phyloP scores from a whole-genome alignment of 2,888 invertebrate genomes.

The Chaetogeoica ovagalla region DNA sequence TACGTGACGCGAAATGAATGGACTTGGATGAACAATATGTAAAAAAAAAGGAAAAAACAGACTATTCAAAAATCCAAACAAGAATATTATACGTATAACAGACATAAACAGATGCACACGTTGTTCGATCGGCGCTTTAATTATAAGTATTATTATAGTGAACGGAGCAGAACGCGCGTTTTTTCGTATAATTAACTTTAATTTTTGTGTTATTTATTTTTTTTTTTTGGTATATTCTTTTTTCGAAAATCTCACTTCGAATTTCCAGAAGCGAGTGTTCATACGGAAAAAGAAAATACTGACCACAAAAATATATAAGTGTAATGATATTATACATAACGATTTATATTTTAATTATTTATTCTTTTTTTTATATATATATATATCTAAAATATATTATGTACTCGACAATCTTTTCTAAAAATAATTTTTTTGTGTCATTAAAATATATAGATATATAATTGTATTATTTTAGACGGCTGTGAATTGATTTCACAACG shows the following conservation, averaged over 20 bases:
- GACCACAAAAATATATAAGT: constrained; percentile 29
- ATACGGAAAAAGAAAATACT: constrained; percentile 44
- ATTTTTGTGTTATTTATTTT: constrained; percentile 11
- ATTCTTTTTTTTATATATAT: constrained; percentile 22
- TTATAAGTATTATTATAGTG: constrained; percentile 23
- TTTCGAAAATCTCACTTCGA: constrained; percentile 15
- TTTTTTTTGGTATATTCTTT: constrained; percentile 51
- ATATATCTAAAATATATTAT: constrained; percentile 4
- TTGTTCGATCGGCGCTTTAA: constrained; percentile 22
- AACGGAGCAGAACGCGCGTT: background rate
- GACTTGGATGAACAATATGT: background rate
- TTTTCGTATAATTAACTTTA: background rate
- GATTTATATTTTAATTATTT: background rate
- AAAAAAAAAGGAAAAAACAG: background rate
- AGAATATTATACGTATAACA: background rate
- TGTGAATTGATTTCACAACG: too few species aligned
- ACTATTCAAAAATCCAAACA: background rate
- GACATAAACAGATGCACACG: background rate
- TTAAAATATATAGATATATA: background rate
- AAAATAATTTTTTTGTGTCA: background rate
- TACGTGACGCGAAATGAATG: background rate
- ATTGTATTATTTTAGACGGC: too few species aligned
- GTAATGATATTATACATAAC: too few species aligned
- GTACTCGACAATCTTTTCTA: background rate
- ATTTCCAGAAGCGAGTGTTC: background rate